Percentiles rank a stretch among this genome's conserved stretches.
Conservation (phyloP, 2,797 vertebrate species). For the Macroramphosus scolopax region DNA sequence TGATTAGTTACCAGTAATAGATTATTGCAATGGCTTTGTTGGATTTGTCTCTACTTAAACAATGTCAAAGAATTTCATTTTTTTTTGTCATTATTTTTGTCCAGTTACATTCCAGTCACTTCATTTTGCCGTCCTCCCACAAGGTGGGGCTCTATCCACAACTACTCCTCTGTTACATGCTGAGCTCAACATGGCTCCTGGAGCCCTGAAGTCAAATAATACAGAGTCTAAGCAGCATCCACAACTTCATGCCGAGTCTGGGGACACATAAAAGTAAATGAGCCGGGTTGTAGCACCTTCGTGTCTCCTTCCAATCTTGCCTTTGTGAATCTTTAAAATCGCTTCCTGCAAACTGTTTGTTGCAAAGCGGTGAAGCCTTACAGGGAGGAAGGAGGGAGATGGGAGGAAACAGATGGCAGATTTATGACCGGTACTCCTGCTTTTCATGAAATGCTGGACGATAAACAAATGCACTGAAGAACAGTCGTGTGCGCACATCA, state of each 20-base stretch:
- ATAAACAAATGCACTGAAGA: not conserved
- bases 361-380: not conserved
- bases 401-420: not conserved
- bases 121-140: slow-evolving; percentile 28
- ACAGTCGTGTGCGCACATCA: not conserved
- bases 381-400: not conserved
- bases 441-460: not conserved
- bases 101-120: not conserved
- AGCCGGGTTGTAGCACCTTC: not conserved
- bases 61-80: too few species aligned
- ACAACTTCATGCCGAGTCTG: slow-evolving; percentile 17
- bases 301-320: slow-evolving; percentile 2
- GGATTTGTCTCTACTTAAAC: not conserved
- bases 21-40: not conserved
- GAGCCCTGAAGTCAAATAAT: slow-evolving; percentile 1
- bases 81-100: not conserved
- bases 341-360: not conserved
- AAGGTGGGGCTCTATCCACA: slow-evolving; percentile 37
- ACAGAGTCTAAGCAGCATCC: slow-evolving; percentile 10
- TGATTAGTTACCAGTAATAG: not conserved
- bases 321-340: not conserved
- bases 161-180: not conserved
- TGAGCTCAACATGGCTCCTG: not conserved
- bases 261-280: slow-evolving; percentile 26
- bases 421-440: not conserved